Percentiles rank a stretch among this genome's conserved stretches.
phyloP scores from a whole-genome alignment of 2,888 invertebrate genomes.

The Tenthredo mesomela region DNA sequence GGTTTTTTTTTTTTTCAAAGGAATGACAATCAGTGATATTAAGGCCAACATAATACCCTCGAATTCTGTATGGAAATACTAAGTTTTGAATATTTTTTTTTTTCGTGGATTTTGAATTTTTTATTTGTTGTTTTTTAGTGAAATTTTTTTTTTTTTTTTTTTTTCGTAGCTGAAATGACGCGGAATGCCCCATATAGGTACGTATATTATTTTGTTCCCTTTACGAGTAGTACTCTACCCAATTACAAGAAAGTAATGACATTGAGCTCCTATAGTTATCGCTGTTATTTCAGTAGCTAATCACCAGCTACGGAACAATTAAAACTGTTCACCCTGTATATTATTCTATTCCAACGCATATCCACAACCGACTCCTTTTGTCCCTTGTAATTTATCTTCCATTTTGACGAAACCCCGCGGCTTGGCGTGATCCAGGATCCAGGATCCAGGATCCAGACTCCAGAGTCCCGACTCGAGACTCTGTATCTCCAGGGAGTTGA shows the following conservation, averaged over 20 bases:
- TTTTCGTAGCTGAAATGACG: too few species aligned
- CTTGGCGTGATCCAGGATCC: constrained; percentile 25
- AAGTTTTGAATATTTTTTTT: too few species aligned
- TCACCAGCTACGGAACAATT: not conserved
- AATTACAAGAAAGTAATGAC: not conserved
- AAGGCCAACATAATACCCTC: too few species aligned
- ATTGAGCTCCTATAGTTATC: not conserved
- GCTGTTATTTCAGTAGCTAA: not conserved
- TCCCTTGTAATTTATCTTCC: constrained; percentile 37
- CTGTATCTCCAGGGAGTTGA: constrained; percentile 29
- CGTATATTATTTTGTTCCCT: not conserved
- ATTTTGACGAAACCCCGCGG: constrained; percentile 40
- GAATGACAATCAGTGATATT: too few species aligned
- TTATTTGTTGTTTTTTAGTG: too few species aligned
- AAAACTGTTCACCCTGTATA: not conserved
- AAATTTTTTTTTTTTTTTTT: too few species aligned
- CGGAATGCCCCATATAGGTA: too few species aligned
- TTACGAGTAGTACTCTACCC: not conserved
- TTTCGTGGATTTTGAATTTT: too few species aligned
- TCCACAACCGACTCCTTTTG: constrained; percentile 29
- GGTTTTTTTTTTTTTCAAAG: too few species aligned
- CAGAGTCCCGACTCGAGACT: not conserved
- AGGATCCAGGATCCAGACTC: too few species aligned
- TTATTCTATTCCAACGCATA: constrained; percentile 36
- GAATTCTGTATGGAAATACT: too few species aligned